phyloP scores from a whole-genome alignment of 2,888 invertebrate genomes.

The Monoplex corrugatus region DNA sequence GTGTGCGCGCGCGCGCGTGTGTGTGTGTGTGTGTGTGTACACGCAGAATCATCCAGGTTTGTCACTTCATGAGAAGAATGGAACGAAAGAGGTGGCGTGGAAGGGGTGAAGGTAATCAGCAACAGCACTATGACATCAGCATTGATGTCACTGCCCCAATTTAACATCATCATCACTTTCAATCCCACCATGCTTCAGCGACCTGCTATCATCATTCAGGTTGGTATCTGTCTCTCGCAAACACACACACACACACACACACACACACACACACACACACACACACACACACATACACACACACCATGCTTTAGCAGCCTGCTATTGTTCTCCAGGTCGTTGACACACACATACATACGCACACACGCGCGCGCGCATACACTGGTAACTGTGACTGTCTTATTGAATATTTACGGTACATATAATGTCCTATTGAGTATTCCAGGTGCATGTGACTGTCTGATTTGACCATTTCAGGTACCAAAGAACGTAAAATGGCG shows the following conservation, averaged over 20 bases:
- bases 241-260: no score
- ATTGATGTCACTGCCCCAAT: constrained; percentile 2
- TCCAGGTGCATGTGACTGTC: no score
- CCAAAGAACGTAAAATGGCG: background rate
- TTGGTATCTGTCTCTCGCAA: no score
- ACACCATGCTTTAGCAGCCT: background rate
- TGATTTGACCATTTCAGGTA: background rate
- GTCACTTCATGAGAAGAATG: no score
- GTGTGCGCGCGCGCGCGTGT: no score
- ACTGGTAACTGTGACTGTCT: background rate
- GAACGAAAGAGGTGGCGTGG: background rate
- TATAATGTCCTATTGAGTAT: no score
- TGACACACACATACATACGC: background rate
- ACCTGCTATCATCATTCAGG: no score
- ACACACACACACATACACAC: no score
- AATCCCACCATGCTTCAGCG: background rate
- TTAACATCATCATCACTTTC: background rate
- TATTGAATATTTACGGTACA: no score
- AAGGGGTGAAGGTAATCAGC: background rate
- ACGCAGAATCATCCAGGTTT: background rate
- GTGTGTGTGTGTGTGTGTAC: no score
- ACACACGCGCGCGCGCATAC: background rate
- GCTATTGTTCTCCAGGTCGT: background rate
- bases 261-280: no score
- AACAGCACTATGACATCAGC: background rate